Conservation (phyloP, 2,888 invertebrate genomes). For the Parasteatoda lunata region DNA sequence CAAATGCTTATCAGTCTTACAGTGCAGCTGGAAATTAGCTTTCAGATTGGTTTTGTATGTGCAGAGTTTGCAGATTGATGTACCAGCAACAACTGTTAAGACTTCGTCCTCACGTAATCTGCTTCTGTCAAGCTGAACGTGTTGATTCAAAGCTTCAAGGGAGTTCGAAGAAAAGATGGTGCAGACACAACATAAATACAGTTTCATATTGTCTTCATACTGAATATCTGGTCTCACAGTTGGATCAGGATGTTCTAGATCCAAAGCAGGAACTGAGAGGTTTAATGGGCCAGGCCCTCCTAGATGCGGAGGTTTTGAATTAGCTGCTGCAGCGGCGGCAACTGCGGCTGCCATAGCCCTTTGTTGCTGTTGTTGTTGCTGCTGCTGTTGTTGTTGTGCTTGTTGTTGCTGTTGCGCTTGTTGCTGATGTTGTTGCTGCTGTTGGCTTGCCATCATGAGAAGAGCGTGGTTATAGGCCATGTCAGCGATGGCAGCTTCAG, state of each 20-base stretch:
- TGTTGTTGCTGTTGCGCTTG: conserved; percentile 62
- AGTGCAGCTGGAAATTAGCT: conserved; percentile 99
- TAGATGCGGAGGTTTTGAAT: conserved; percentile 67
- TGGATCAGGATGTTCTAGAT: conserved; percentile 91
- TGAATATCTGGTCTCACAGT: conserved; percentile 75
- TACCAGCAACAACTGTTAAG: conserved; percentile 87
- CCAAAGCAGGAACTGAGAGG: conserved; percentile 77
- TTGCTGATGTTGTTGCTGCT: conserved; percentile 75
- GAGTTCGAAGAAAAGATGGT: conserved; percentile 92
- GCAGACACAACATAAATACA: conserved; percentile 95
- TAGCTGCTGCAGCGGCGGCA: conserved; percentile 43
- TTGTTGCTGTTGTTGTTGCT: conserved; percentile 37
- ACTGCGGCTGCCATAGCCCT: conserved; percentile 33
- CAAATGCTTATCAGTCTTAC: conserved; percentile 99
- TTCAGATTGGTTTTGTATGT: conserved; percentile 98
- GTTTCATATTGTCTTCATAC: conserved; percentile 73
- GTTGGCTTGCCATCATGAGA: conserved; percentile 84
- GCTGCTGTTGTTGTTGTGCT: conserved; percentile 47
- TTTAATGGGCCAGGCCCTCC: conserved; percentile 43
- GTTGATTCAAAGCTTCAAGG: conserved; percentile 91
- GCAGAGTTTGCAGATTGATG: conserved; percentile 97
- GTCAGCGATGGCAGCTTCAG: conserved; percentile 92
- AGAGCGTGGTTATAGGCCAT: conserved; percentile 96
- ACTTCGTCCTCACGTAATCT: conserved; percentile 90
- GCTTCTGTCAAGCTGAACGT: conserved; percentile 92